Evolutionary conservation across 2,113 vertebrate genomes (phyloP).

Genomic region (Haplotaxodon microlepis): DNA sequence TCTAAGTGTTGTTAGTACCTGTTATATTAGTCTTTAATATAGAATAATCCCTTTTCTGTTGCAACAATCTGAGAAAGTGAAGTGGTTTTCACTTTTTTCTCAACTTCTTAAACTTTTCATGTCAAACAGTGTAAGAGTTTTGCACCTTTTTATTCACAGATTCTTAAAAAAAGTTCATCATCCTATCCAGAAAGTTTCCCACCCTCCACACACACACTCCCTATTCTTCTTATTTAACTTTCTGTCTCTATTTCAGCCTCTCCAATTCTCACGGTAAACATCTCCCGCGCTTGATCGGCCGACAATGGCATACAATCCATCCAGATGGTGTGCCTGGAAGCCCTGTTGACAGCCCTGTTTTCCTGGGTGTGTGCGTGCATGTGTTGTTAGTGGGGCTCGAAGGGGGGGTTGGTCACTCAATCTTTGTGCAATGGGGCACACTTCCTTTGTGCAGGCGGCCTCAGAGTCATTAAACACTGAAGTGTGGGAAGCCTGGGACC

Average conservation of each 20-base stretch:
- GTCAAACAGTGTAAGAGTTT: neutral
- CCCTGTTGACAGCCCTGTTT: slow-evolving; percentile 46
- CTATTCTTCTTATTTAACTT: slow-evolving; percentile 28
- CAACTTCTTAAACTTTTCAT: neutral
- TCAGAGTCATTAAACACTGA: slow-evolving; percentile 64
- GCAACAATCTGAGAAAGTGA: neutral
- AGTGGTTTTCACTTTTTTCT: neutral
- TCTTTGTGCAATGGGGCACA: slow-evolving; percentile 70
- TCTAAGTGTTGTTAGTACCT: neutral
- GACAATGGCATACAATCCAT: slow-evolving; percentile 51
- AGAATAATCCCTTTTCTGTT: neutral
- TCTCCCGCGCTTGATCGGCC: slow-evolving; percentile 51
- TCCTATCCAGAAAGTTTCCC: neutral
- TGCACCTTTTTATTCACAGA: neutral
- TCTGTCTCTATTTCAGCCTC: slow-evolving; percentile 51
- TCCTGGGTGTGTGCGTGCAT: slow-evolving; percentile 32
- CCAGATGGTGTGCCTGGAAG: slow-evolving; percentile 73
- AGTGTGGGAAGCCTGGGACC: slow-evolving; percentile 73
- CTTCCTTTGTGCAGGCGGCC: slow-evolving; percentile 67
- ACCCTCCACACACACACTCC: neutral
- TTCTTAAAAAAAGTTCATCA: neutral
- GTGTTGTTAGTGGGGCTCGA: neutral
- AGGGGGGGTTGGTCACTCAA: slow-evolving; percentile 28
- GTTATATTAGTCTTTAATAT: neutral
- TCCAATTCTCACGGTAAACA: slow-evolving; percentile 60